These are phyloP conservation scores for Conus ventricosus DNA, from an alignment of 1,140 invertebrate genomes.

Conservation along the genomic window DNA sequence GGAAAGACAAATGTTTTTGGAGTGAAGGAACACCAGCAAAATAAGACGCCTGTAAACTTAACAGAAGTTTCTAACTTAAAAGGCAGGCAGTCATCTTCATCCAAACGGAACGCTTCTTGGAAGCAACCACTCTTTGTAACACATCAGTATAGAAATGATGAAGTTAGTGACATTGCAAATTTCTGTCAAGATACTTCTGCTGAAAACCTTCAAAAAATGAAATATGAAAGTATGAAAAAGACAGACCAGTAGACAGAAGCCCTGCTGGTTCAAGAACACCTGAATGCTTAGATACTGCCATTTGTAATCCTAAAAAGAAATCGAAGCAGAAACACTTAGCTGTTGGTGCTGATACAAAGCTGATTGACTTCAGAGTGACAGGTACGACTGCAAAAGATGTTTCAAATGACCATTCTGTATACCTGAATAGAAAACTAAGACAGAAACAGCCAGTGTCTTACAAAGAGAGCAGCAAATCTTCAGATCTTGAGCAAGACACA, in stretches of 20 bases:
- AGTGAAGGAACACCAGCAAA: not conserved
- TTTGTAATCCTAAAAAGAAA: not conserved
- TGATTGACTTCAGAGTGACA: not conserved
- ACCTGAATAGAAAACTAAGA: not conserved
- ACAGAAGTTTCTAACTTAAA: not conserved
- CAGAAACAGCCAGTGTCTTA: not conserved
- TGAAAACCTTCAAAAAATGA: not conserved
- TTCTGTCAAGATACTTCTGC: not conserved
- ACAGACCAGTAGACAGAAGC: not conserved
- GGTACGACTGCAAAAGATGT: not conserved
- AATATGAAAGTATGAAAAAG: no score
- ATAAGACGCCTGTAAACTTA: not conserved
- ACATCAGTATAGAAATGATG: not conserved
- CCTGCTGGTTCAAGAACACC: not conserved
- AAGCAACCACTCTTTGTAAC: not conserved
- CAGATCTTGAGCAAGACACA: not conserved
- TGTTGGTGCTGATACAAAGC: not conserved
- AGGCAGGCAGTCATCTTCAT: not conserved
- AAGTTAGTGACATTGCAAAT: not conserved
- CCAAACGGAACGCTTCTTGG: not conserved
- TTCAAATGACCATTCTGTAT: not conserved
- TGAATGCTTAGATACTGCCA: not conserved
- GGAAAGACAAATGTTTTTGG: not conserved
- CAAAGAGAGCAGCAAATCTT: not conserved
- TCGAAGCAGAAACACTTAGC: not conserved